These are phyloP conservation scores for Hirtodrosophila duncani DNA, from an alignment of 2,888 invertebrate species.

Conservation along the genomic window DNA sequence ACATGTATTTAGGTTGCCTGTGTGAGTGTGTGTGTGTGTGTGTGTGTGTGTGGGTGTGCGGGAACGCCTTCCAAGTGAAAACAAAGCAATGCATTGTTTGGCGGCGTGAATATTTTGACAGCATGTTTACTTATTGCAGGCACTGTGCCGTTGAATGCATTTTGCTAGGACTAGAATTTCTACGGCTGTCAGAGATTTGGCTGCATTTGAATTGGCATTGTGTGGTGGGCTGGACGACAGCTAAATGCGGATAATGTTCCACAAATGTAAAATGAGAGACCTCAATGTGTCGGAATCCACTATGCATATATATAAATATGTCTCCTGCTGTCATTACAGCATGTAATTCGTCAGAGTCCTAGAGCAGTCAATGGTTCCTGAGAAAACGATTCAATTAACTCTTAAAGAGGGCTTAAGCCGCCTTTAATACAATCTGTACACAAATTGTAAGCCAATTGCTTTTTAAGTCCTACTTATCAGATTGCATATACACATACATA, in stretches of 20 bases:
- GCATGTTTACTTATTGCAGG: constrained; percentile 41
- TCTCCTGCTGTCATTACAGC: constrained; percentile 31
- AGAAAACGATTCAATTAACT: constrained; percentile 49
- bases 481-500: constrained; percentile 9
- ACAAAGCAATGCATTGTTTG: constrained; percentile 25
- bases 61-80: no score
- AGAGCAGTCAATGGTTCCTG: not conserved
- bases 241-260: no score
- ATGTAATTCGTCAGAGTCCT: constrained; percentile 55
- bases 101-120: constrained; percentile 56
- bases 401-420: constrained; percentile 39
- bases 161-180: constrained; percentile 25
- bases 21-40: no score
- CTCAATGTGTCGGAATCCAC: constrained; percentile 41
- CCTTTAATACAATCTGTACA: constrained; percentile 23
- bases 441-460: constrained; percentile 17
- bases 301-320: no score
- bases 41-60: no score
- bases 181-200: constrained; percentile 30
- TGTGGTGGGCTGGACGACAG: constrained; percentile 10
- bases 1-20: no score
- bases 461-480: no score
- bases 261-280: no score
- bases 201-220: constrained; percentile 31
- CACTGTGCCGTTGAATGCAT: constrained; percentile 44